phyloP scores from a whole-genome alignment of 2,888 invertebrate species.

The Melanchra persicariae region DNA sequence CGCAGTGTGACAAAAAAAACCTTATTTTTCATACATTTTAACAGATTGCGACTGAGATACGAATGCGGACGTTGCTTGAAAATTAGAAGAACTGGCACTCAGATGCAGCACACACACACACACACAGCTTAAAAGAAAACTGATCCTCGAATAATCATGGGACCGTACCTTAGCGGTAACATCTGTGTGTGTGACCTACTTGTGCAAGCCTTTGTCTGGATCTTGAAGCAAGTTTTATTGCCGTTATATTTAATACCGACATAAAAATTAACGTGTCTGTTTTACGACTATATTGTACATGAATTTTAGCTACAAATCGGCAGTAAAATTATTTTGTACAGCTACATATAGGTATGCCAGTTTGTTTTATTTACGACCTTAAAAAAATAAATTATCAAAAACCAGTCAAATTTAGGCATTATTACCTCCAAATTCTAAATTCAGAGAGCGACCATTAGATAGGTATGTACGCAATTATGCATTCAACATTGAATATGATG shows the following conservation, averaged over 20 bases:
- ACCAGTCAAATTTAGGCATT: too few species aligned
- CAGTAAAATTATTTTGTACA: too few species aligned
- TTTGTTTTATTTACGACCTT: too few species aligned
- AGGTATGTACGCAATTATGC: neutral
- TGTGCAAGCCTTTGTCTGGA: constrained; percentile 7
- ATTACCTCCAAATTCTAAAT: neutral
- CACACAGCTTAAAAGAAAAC: neutral
- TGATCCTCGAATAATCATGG: neutral
- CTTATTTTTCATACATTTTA: too few species aligned
- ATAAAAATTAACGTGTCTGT: constrained; percentile 13
- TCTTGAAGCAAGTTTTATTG: constrained; percentile 11
- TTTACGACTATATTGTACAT: constrained; percentile 5
- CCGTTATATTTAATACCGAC: constrained; percentile 16
- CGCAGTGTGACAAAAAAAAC: too few species aligned
- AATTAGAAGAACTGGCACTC: too few species aligned
- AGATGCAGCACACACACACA: too few species aligned
- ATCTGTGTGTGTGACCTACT: constrained; percentile 39
- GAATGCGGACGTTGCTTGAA: too few species aligned
- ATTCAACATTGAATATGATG: neutral
- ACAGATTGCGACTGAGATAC: too few species aligned
- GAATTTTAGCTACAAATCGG: neutral
- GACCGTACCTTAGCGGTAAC: constrained; percentile 15
- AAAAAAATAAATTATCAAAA: too few species aligned
- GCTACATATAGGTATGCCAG: too few species aligned
- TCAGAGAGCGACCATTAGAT: neutral